phyloP scores from a whole-genome alignment of 1,140 invertebrate genomes.

The Plectrocnemia conspersa region DNA sequence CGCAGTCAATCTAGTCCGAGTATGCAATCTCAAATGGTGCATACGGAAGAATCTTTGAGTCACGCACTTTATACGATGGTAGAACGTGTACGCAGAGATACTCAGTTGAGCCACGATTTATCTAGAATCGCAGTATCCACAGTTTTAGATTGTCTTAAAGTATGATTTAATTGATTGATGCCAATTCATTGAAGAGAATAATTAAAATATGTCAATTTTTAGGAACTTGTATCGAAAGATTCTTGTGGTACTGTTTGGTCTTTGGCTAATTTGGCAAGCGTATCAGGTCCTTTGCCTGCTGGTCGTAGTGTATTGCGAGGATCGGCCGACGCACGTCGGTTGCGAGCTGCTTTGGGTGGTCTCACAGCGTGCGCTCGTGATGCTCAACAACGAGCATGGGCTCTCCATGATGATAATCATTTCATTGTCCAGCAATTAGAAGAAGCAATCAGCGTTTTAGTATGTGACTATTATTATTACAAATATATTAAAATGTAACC shows the following conservation, averaged over 20 bases:
- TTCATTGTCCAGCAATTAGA: constrained; percentile 78
- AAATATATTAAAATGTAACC: constrained; percentile 15
- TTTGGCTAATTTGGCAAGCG: constrained; percentile 15
- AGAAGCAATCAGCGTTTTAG: constrained; percentile 81
- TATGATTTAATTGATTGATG: constrained; percentile 40
- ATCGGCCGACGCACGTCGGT: constrained; percentile 72
- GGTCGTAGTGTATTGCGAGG: constrained; percentile 54
- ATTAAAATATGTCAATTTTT: neutral
- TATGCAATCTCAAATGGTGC: constrained; percentile 48
- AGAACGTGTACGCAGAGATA: constrained; percentile 73
- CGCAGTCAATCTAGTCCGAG: constrained; percentile 35
- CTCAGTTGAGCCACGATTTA: constrained; percentile 80
- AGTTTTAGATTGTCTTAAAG: constrained; percentile 62
- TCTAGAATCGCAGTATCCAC: constrained; percentile 78
- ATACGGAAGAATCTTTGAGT: constrained; percentile 44
- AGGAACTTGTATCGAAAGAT: constrained; percentile 25
- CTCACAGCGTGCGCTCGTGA: constrained; percentile 86
- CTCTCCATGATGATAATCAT: constrained; percentile 85
- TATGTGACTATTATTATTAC: constrained; percentile 45
- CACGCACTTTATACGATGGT: constrained; percentile 65
- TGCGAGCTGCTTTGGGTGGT: constrained; percentile 75
- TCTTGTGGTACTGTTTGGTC: constrained; percentile 20
- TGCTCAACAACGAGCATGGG: constrained; percentile 90
- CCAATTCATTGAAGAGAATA: neutral
- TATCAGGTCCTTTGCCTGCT: constrained; percentile 54